Conservation (phyloP, 2,113 vertebrate species). For the Dasyornis broadbenti region DNA sequence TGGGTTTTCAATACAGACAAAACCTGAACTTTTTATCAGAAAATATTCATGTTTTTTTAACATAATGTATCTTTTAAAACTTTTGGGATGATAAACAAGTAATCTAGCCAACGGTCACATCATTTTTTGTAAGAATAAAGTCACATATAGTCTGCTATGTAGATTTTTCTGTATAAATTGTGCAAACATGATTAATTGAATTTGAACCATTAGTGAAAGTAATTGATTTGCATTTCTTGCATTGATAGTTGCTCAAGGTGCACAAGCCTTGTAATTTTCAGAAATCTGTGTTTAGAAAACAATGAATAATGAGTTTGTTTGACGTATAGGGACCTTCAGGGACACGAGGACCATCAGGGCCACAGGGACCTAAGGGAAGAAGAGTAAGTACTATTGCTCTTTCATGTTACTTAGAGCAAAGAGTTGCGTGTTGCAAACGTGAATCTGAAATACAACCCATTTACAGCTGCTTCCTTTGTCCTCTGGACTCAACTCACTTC, state of each 20-base stretch:
- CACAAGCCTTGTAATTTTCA: not conserved
- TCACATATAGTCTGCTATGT: not conserved
- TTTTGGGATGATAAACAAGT: not conserved
- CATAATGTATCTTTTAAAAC: not conserved
- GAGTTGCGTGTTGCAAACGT: not conserved
- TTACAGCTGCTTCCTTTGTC: not conserved
- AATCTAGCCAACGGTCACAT: not conserved
- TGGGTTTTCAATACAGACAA: not conserved
- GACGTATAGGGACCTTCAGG: conserved; percentile 82
- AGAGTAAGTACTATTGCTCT: conserved; percentile 77
- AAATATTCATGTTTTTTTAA: not conserved
- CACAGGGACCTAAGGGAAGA: conserved; percentile 84
- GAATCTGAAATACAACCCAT: not conserved
- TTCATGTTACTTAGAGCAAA: not conserved
- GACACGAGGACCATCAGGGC: conserved; percentile 79
- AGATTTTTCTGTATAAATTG: not conserved
- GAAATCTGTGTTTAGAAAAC: not conserved
- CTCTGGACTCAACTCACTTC: not conserved
- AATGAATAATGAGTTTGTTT: not conserved
- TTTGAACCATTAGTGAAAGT: not conserved
- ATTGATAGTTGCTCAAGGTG: not conserved
- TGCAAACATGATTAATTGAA: not conserved
- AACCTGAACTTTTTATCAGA: not conserved
- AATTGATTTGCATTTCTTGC: not conserved
- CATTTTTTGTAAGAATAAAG: not conserved